Evolutionary conservation across 2,888 invertebrate species (phyloP), one percentile per base, ranked within the genome.

Genomic region (Lumbricus terrestris): DNA sequence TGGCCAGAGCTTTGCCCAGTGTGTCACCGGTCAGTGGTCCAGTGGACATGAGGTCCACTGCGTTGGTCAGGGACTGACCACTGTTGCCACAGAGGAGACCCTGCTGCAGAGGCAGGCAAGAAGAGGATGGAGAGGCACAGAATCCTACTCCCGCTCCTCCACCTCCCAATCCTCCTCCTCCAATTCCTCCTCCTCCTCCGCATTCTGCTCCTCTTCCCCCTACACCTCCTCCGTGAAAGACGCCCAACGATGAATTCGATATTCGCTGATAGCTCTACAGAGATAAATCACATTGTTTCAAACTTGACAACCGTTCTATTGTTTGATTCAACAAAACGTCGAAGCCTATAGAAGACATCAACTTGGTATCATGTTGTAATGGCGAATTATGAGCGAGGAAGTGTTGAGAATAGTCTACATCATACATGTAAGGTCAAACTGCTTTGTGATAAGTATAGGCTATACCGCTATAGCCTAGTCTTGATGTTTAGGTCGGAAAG

Each of bases 21-120:
- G 85, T 85, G 37, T 85, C 85, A 6, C 85, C 85, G 34, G 85
- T 37, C 35, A 85, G 85, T 85, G 85, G n/a, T 34, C 85, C 85
- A 8, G 85, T 85, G 85, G 85, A 85, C 85, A 85, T 85, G 35
- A 85, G 34, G 85, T 85, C 85, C 85, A 85, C 35, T 85, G 35
- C 85, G 69, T 16, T 69, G 69, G 69, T 69, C 69, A 69, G 69
- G 8, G 69, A 69, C n/a, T 69, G 69, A 69, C 69, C 69, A 69
- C 69, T 69, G n/a, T 11, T 69, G 69, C 69, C 69, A n/a, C 69
- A 69, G 69, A 69, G n/a, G 29, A 69, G 29, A 69, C 69, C 69
- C n/a, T 69, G 69, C 13, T 69, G 69, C 69, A n/a, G 69, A 69
- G 69, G 69, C 13, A 69, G 69, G n/a, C 69, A 69, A 69, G 69